Evolutionary conservation across 2,888 invertebrate species (phyloP).

Genomic region (Andrena camellia): DNA sequence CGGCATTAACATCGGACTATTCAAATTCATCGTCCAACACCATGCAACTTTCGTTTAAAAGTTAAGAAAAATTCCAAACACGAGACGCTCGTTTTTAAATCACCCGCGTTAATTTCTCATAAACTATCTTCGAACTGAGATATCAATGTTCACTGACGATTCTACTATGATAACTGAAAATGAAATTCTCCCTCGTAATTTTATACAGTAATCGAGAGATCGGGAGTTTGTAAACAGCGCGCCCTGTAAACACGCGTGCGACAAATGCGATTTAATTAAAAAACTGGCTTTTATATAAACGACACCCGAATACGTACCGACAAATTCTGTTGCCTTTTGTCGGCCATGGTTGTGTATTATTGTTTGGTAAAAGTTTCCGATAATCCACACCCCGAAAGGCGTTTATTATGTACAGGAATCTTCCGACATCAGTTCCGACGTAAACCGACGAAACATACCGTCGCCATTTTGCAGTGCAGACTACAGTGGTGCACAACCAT

Average conservation of each 20-base stretch:
- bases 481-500: not conserved
- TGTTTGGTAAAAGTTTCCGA: not conserved
- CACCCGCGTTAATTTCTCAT: not conserved
- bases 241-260: not conserved
- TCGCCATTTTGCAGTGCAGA: constrained; percentile 18
- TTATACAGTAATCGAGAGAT: not conserved
- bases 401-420: not conserved
- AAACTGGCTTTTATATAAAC: not conserved
- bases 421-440: not conserved
- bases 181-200: not conserved
- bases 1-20: not conserved
- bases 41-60: not conserved
- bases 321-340: constrained; percentile 68
- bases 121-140: not conserved
- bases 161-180: not conserved
- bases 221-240: not conserved
- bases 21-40: not conserved
- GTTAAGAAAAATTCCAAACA: not conserved
- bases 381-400: not conserved
- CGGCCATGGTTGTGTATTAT: constrained; percentile 52
- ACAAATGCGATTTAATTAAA: not conserved
- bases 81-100: not conserved
- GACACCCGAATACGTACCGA: constrained; percentile 53
- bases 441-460: not conserved
- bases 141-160: not conserved